Conservation (phyloP, 2,888 invertebrate genomes). For the Cheilosia impressa region DNA sequence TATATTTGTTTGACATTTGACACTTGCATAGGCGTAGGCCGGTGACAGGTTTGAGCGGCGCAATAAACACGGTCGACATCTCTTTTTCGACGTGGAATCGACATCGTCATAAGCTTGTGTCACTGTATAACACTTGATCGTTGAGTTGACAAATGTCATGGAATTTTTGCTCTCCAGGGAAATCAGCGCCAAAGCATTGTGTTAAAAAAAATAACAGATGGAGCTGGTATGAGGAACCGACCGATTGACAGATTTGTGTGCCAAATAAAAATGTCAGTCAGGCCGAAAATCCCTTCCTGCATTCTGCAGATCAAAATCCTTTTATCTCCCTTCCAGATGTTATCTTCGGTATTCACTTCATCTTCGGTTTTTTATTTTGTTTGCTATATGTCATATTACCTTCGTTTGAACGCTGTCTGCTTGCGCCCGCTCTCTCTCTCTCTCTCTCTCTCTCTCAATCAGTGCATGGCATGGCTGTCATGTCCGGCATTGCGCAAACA, state of each 20-base stretch:
- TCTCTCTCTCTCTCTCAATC: slow-evolving; percentile 51
- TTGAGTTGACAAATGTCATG: background rate
- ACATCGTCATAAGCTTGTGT: background rate
- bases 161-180: too few species aligned
- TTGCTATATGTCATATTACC: background rate
- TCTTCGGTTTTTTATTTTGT: slow-evolving; percentile 10
- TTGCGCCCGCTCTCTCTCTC: slow-evolving; percentile 15
- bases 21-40: background rate
- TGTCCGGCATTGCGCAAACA: slow-evolving; percentile 65
- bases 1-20: slow-evolving; percentile 28
- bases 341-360: slow-evolving; percentile 66
- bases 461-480: slow-evolving; percentile 63
- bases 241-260: slow-evolving; percentile 59
- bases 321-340: slow-evolving; percentile 69
- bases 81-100: background rate
- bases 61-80: background rate
- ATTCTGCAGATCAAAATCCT: slow-evolving; percentile 63
- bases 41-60: background rate
- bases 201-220: too few species aligned
- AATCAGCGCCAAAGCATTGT: too few species aligned
- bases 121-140: too few species aligned
- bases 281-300: slow-evolving; percentile 58
- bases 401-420: background rate
- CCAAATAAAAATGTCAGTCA: slow-evolving; percentile 65
- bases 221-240: too few species aligned